Evolutionary conservation across 2,113 vertebrate species (phyloP).

Genomic region (Spermophilus dauricus): DNA sequence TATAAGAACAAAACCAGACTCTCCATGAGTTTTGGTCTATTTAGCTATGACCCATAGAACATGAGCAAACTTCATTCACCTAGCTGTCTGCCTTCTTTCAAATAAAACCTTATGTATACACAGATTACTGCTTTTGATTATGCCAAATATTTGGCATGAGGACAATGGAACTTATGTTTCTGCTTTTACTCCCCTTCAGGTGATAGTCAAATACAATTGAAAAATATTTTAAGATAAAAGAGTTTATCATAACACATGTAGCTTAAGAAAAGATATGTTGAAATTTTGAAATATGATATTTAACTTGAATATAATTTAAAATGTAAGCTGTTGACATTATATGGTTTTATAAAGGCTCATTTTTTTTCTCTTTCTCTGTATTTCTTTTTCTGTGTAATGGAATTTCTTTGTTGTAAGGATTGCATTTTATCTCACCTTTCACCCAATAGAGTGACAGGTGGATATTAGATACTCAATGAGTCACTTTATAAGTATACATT

Average conservation of each 20-base stretch:
- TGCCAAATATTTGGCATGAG: neutral
- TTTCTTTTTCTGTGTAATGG: neutral
- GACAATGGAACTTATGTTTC: neutral
- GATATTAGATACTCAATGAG: neutral
- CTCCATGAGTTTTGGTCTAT: neutral
- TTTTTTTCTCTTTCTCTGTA: neutral
- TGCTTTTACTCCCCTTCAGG: neutral
- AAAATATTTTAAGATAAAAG: neutral
- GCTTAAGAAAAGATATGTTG: neutral
- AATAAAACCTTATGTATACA: neutral
- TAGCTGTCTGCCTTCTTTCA: neutral
- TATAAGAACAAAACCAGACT: neutral
- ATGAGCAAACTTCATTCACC: neutral
- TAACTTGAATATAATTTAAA: conserved; percentile 5
- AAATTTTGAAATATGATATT: neutral
- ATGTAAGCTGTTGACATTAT: neutral
- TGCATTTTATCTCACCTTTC: neutral
- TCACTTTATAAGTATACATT: conserved; percentile 27
- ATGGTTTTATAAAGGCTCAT: neutral
- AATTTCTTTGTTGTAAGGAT: neutral
- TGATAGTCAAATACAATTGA: neutral
- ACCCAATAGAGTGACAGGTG: neutral
- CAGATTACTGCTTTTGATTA: neutral
- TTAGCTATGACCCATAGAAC: neutral
- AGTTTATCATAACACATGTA: neutral